Evolutionary conservation across 1,140 invertebrate species (phyloP).

Genomic region (Dufourea novaeangliae): DNA sequence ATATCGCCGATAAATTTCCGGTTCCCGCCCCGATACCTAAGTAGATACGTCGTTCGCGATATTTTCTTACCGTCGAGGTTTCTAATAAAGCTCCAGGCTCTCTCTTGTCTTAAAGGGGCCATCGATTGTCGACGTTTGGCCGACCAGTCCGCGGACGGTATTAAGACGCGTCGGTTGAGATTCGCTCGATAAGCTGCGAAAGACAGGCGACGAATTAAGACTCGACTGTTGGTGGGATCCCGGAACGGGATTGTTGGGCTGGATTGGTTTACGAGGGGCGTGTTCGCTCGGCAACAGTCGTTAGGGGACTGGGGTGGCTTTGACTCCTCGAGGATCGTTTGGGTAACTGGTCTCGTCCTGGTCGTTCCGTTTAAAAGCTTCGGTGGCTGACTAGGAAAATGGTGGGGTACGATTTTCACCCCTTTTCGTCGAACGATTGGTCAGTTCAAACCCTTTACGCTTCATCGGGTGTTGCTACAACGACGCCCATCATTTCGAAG

Average conservation of each 20-base stretch:
- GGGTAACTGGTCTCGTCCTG: background rate
- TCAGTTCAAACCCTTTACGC: no score
- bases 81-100: slow-evolving; percentile 2
- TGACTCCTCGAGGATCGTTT: background rate
- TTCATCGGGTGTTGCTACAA: no score
- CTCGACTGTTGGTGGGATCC: no score
- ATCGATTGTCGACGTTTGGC: no score
- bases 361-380: background rate
- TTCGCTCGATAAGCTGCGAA: background rate
- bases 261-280: background rate
- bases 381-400: no score
- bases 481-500: no score
- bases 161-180: background rate
- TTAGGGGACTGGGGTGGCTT: background rate
- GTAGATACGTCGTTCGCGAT: slow-evolving; percentile 3
- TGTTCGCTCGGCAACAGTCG: background rate
- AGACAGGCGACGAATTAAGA: background rate
- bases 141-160: background rate
- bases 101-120: no score
- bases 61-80: slow-evolving; percentile 20
- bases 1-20: slow-evolving; percentile 31
- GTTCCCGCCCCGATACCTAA: slow-evolving; percentile 23
- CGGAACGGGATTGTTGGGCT: no score
- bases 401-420: no score
- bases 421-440: no score